Percentiles rank a stretch among this genome's conserved stretches.
Conservation (phyloP, 2,113 vertebrate genomes). For the Ciconia stormi region DNA sequence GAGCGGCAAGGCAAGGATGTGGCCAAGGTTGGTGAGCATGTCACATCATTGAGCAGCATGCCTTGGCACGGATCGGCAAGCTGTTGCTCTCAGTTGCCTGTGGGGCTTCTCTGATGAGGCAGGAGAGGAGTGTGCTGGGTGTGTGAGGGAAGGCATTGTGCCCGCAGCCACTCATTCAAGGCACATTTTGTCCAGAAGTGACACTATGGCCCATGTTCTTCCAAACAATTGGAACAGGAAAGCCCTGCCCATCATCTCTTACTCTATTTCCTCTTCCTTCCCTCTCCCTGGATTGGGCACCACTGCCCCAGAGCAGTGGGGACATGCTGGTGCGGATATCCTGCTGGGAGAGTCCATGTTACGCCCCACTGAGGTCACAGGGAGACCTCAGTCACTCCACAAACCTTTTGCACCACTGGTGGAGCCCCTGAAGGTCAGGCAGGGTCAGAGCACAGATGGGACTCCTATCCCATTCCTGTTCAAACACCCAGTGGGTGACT, state of each 20-base stretch:
- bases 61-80: not conserved
- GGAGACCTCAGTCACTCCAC: not conserved
- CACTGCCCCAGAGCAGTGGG: not conserved
- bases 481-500: not conserved
- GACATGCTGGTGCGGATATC: not conserved
- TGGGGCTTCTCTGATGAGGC: not conserved
- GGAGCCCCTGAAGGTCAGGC: not conserved
- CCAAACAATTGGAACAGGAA: not conserved
- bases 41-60: not conserved
- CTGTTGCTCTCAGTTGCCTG: not conserved
- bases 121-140: not conserved
- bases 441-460: conserved; percentile 17
- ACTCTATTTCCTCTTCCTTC: not conserved
- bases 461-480: not conserved
- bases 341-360: not conserved
- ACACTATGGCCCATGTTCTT: not conserved
- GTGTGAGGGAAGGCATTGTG: not conserved
- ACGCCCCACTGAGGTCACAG: not conserved
- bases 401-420: not conserved
- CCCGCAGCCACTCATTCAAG: not conserved
- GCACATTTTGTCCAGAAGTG: not conserved
- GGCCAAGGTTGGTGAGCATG: not conserved
- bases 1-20: not conserved
- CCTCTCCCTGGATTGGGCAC: not conserved
- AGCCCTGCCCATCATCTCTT: conserved; percentile 5